Conservation (phyloP, 2,888 invertebrate genomes). For the Drosophila austrosaltans region DNA sequence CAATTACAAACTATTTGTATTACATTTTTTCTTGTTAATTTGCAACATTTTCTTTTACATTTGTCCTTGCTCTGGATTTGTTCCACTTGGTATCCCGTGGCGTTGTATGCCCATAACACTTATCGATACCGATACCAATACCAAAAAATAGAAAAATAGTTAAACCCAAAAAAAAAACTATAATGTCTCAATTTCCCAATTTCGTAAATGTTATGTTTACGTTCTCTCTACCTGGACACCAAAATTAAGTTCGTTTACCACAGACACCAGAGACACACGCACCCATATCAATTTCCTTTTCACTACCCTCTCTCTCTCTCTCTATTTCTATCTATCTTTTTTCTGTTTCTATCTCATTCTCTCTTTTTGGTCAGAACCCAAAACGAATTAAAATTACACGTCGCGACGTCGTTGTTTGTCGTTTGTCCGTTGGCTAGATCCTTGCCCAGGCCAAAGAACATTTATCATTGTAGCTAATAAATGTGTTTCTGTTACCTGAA, state of each 20-base stretch:
- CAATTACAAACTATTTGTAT: neutral
- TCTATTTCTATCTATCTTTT: neutral
- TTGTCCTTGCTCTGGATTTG: constrained; percentile 52
- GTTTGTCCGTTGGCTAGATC: constrained; percentile 14
- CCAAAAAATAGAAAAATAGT: constrained; percentile 26
- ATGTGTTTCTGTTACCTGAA: constrained; percentile 68
- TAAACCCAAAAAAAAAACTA: constrained; percentile 41
- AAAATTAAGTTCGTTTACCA: constrained; percentile 22
- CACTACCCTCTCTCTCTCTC: neutral
- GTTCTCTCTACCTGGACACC: constrained; percentile 50
- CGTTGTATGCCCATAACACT: constrained; percentile 56
- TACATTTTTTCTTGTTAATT: constrained; percentile 20
- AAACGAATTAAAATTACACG: constrained; percentile 77
- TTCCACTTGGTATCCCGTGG: constrained; percentile 61
- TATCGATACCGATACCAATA: constrained; percentile 42
- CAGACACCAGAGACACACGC: constrained; percentile 42
- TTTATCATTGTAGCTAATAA: constrained; percentile 76
- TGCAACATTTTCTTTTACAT: constrained; percentile 32
- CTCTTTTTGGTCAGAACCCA: constrained; percentile 51
- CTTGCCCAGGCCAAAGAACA: constrained; percentile 60
- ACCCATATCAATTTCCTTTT: constrained; percentile 68
- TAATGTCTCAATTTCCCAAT: constrained; percentile 65
- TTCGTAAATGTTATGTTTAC: constrained; percentile 10
- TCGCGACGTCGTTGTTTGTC: constrained; percentile 32
- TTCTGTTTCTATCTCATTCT: neutral